A percentile compares a stretch with the other conserved stretches of the same genome.
Conservation (phyloP, 1,140 invertebrate genomes). For the Helicorthomorpha holstii region DNA sequence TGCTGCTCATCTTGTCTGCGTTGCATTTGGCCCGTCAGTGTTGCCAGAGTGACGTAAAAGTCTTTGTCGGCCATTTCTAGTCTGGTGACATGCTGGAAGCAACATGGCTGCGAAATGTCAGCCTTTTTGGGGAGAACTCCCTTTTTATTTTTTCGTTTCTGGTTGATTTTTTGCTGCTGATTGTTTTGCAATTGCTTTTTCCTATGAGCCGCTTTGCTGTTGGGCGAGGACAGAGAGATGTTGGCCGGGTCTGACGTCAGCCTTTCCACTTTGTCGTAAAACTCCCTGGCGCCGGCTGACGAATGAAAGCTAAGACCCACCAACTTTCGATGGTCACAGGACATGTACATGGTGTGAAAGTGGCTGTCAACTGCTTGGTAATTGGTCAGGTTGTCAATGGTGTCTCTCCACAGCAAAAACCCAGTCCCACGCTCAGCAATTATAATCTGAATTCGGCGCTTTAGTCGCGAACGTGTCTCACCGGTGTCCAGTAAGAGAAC, state of each 20-base stretch:
- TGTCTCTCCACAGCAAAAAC: conserved; percentile 68
- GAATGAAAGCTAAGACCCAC: conserved; percentile 60
- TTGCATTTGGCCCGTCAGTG: neutral
- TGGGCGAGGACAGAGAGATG: conserved; percentile 51
- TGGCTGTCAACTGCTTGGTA: conserved; percentile 41
- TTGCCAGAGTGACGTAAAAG: conserved; percentile 43
- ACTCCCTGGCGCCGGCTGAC: conserved; percentile 47
- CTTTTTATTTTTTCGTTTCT: conserved; percentile 25
- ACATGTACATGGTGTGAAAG: conserved; percentile 70
- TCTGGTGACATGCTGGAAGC: conserved; percentile 69
- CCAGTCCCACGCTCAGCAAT: conserved; percentile 66
- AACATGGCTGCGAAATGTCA: conserved; percentile 70
- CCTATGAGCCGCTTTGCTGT: conserved; percentile 34
- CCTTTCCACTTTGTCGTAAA: conserved; percentile 46
- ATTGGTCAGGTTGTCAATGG: conserved; percentile 44
- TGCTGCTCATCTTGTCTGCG: neutral
- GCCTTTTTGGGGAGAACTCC: conserved; percentile 47
- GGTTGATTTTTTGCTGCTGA: conserved; percentile 45
- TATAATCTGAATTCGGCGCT: conserved; percentile 52
- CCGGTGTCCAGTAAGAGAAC: conserved; percentile 60
- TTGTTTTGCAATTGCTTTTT: conserved; percentile 23
- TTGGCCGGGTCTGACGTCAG: conserved; percentile 61
- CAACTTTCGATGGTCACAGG: conserved; percentile 42
- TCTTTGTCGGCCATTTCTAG: conserved; percentile 48
- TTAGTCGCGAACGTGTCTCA: conserved; percentile 45